Base-by-base conservation (phyloP, 2,888 invertebrate species). In the Congeria kusceri region DNA sequence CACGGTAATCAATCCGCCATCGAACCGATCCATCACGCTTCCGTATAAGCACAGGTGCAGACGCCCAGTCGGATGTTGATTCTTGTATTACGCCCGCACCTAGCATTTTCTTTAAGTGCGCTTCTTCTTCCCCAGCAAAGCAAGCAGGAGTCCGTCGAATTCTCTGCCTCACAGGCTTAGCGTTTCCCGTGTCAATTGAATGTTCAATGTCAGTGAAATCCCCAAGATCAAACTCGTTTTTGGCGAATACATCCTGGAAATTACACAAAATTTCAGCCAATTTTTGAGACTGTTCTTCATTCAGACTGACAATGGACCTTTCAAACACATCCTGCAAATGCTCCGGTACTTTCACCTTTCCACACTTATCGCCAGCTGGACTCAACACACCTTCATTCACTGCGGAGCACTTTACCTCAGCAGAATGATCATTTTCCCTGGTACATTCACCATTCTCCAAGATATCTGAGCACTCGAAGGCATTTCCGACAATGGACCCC, bases 1-100 rank as follows among this genome's bases (percentile, higher is more conserved):
- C 64, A 7, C 84, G 25, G 39, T 77, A 79, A 59, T 84, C 81
- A 4, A 84, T 32, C 39, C 80, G 81, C 68, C 68, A 84, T 0
- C 77, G 49, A 13, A 84, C 71, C 0, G 49, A 13, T 1, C 67
- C 77, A 46, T 80, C 83, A 4, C 56, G 44, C 28, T 80, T 83
- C 23, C 79, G 46, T 15, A 80, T 67, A 1, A 82, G 39, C 0
- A 79, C 69, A 5, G 79, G 76, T 3, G 66, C 75, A 0, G 78
- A 63, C 1, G 82, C 75, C 81, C 67, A 78, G 1, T 78, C 74
- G 0, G 75, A 72, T n/a, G 20, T 57, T 2, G 80, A 81, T 15
- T 63, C 47, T 39, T 81, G 81, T 13, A 53, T 39, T 15, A 39
- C 39, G 9, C 39, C 39, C 1, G 39, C 39, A 11, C 15, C 39